phyloP scores from a whole-genome alignment of 1,140 invertebrate species.

The Latrodectus geometricus region DNA sequence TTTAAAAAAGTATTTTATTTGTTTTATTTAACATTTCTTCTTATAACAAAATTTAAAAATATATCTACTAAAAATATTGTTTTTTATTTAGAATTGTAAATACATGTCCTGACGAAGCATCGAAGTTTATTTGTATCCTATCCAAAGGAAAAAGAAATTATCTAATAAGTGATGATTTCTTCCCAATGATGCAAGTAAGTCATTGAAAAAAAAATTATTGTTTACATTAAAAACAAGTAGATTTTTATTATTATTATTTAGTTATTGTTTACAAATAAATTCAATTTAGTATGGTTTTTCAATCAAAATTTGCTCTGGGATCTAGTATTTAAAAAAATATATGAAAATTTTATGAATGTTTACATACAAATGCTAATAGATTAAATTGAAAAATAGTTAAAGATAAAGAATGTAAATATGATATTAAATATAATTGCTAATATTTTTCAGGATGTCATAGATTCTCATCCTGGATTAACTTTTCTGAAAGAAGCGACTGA shows the following conservation, averaged over 20 bases:
- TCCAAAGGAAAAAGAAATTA: constrained; percentile 69
- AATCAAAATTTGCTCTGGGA: no score
- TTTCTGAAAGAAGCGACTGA: constrained; percentile 97
- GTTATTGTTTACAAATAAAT: constrained; percentile 10
- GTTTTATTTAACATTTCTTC: no score
- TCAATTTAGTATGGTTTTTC: no score
- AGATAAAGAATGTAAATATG: no score
- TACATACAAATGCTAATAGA: no score
- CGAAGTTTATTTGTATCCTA: constrained; percentile 89
- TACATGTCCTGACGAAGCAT: constrained; percentile 87
- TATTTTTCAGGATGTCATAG: constrained; percentile 92
- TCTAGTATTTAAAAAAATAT: no score
- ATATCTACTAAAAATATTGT: not conserved
- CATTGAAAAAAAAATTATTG: not conserved
- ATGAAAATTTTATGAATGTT: no score
- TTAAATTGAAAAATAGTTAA: no score
- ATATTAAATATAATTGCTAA: not conserved
- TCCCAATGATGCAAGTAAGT: constrained; percentile 78
- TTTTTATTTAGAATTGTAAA: constrained; percentile 76
- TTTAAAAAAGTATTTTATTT: no score
- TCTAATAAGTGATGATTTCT: constrained; percentile 81
- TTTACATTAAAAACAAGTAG: not conserved
- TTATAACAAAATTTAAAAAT: no score
- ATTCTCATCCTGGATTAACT: constrained; percentile 97
- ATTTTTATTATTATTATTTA: not conserved